Evolutionary conservation across 2,113 vertebrate species (phyloP).

Genomic region (Sebastes schlegelii): DNA sequence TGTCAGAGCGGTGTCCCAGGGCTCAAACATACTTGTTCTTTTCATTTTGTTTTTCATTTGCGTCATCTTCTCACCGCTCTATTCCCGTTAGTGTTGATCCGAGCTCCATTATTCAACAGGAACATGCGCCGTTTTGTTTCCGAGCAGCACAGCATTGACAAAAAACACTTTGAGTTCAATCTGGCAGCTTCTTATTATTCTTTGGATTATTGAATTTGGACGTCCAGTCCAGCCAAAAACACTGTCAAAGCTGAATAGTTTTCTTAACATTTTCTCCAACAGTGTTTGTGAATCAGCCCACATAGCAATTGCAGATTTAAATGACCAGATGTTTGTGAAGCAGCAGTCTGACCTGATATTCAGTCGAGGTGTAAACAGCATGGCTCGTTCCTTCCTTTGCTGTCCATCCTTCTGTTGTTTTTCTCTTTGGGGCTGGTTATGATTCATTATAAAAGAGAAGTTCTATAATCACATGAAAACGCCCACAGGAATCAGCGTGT

Average conservation of each 20-base stretch:
- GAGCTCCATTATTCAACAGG: not conserved
- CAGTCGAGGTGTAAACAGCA: not conserved
- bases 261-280: not conserved
- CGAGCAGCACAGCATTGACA: not conserved
- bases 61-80: not conserved
- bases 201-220: not conserved
- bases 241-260: not conserved
- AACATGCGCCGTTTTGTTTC: not conserved
- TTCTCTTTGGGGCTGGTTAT: not conserved
- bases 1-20: not conserved
- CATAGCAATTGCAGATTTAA: not conserved
- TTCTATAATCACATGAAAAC: not conserved
- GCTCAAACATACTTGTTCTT: not conserved
- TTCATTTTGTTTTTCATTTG: not conserved
- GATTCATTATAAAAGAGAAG: not conserved
- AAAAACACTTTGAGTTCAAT: conserved; percentile 16
- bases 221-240: not conserved
- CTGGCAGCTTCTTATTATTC: not conserved
- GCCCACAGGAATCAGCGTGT: not conserved
- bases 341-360: not conserved
- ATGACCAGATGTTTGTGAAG: not conserved
- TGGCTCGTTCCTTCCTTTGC: not conserved
- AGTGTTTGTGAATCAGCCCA: not conserved
- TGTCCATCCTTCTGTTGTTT: not conserved
- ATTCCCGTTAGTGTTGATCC: not conserved